Evolutionary conservation across 2,113 vertebrate species (phyloP), one percentile per base, ranked within the genome.

Genomic region (Macquaria ambigua): DNA sequence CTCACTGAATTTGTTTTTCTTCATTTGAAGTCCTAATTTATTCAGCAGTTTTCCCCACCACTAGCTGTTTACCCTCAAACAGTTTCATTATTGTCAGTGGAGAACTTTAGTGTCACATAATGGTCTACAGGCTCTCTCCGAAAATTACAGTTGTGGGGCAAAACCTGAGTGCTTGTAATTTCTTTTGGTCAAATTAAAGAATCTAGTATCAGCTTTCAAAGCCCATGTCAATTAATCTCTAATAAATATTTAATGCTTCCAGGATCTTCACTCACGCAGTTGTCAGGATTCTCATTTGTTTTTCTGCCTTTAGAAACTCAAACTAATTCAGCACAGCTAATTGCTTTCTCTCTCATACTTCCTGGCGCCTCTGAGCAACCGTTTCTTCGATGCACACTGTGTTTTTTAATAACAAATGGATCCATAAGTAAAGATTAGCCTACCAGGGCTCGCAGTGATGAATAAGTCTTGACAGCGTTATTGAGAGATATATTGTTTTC

Each of bases 401-500:
- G 37, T 83, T 84, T 84, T 89, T 90, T 77, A 79, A 92, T 92
- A 93, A 89, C 66, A 85, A 78, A 87, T 77, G 34, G 74, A 91
- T 91, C 83, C 66, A 67, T 89, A 71, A 80, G 80, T 84, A 78
- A 84, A 81, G 77, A 89, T 86, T 55, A 63, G 81, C 75, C 87
- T 80, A 64, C 55, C 68, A 62, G 37, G 55, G 79, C 34, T 77
- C 1, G 9, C 46, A 3, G 69, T 86, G 92, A 93, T 71, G 68
- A 91, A 93, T 92, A 83, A 37, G 63, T 59, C 72, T 62, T 89
- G 91, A 87, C 94, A 89, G 84, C 5, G 68, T 84, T 92, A 91
- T 92, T 91, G 92, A 92, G 84, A 70, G 79, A 88, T 86, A 56
- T 91, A 91, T 92, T 93, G 90, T 92, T 90, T 91, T 92, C 85